Evolutionary conservation across 2,797 vertebrate species (phyloP), one percentile per base, ranked within the genome.

Genomic region (Acestrorhynchus altus): DNA sequence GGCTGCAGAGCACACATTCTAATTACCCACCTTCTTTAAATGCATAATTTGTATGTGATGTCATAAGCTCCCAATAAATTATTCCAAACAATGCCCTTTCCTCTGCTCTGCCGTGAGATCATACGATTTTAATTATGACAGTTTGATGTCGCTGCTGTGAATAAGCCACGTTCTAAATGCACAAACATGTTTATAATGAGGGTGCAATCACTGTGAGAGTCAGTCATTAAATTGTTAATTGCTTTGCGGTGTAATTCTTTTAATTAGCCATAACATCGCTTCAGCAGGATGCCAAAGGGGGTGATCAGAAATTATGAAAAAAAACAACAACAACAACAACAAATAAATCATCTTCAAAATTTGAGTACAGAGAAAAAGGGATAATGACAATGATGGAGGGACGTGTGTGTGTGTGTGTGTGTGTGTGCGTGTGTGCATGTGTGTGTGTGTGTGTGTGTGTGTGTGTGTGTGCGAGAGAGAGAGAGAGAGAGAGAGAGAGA

Each of bases 171-270:
- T 51, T 68, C 16, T 51, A 52, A 69, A 69, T 52, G 66, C 66
- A 69, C 46, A 76, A 68, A 60, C 52, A 60, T 35, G 54, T 60
- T 51, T 47, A 60, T 76, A 74, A 47, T 70, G 68, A 80, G 35
- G 70, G 52, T 60, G 71, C 20, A 49, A 65, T 75, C 8, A 52
- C 59, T 51, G 54, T 35, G 63, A 74, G 49, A 67, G 46, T 24
- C 61, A 68, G 10, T 39, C 74, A 60, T 59, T 68, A 76, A 60
- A 57, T 10, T 16, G 67, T 57, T 78, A 72, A 81, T 81, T 81
- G 72, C 74, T 83, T 78, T 78, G 31, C 79, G 4, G 16, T 51
- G 24, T 73, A 68, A 76, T 78, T 66, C 20, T 81, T 81, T 81
- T 83, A 78, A 83, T 83, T 75, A 81, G 54, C 49, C 40, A 51